Evolutionary conservation across 2,797 vertebrate species (phyloP).

Genomic region (Sebastes wilsoni): DNA sequence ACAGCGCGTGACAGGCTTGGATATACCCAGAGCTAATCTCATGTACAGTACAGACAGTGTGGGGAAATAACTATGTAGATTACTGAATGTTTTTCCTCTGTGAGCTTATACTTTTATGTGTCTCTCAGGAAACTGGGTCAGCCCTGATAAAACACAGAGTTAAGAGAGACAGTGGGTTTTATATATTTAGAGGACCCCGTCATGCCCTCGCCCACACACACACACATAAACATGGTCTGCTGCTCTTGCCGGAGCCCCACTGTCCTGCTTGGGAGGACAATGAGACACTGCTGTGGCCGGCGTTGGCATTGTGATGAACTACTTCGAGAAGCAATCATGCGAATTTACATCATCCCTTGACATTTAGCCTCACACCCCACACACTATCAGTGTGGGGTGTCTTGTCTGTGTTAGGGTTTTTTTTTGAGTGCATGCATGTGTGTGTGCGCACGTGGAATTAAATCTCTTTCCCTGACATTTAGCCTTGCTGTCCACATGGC

Average conservation of each 20-base stretch:
- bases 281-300: conserved; percentile 49
- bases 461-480: conserved; percentile 76
- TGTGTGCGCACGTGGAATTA: conserved; percentile 60
- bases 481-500: conserved; percentile 67
- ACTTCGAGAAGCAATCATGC: conserved; percentile 73
- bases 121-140: conserved; percentile 24
- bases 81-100: not conserved
- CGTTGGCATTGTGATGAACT: conserved; percentile 68
- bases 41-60: not conserved
- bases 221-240: not conserved
- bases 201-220: not conserved
- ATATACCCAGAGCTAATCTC: conserved; percentile 7
- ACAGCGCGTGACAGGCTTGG: conserved; percentile 4
- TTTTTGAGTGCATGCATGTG: conserved; percentile 35
- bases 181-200: conserved; percentile 4
- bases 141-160: conserved; percentile 10
- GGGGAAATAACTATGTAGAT: conserved; percentile 5
- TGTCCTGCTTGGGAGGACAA: conserved; percentile 48
- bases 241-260: not conserved
- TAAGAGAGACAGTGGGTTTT: conserved; percentile 11
- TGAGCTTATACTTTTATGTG: not conserved
- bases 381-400: conserved; percentile 55
- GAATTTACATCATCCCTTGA: conserved; percentile 80
- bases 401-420: conserved; percentile 11
- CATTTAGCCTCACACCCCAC: conserved; percentile 76